Conservation (phyloP, 1,140 invertebrate species). For the Phymastichus coffea region DNA sequence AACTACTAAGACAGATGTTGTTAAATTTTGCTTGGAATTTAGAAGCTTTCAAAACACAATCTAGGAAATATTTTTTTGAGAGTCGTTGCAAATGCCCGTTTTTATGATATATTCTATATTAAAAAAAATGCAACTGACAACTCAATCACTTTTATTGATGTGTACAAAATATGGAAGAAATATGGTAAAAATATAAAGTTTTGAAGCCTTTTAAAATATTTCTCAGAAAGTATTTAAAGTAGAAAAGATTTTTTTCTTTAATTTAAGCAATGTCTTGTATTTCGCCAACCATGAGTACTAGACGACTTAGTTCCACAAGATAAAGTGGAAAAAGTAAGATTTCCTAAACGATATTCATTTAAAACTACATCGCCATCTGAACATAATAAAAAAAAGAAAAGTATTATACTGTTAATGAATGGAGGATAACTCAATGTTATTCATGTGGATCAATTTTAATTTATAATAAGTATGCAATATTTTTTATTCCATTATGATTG, state of each 20-base stretch:
- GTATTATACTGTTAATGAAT: conserved; percentile 17
- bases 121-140: conserved; percentile 9
- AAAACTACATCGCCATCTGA: conserved; percentile 4
- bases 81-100: conserved; percentile 16
- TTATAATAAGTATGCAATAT: conserved; percentile 5
- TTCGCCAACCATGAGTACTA: neutral
- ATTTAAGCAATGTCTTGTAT: conserved; percentile 10
- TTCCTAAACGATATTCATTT: conserved; percentile 13
- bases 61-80: conserved; percentile 6
- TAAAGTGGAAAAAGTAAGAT: conserved; percentile 8
- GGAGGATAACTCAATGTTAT: neutral
- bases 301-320: neutral
- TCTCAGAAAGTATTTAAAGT: conserved; percentile 20
- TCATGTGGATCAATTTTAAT: conserved; percentile 12
- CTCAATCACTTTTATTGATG: conserved; percentile 17
- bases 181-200: conserved; percentile 4
- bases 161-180: conserved; percentile 19
- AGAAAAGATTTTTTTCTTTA: conserved; percentile 21
- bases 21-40: conserved; percentile 8
- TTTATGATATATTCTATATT: conserved; percentile 24
- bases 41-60: conserved; percentile 10
- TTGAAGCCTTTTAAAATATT: conserved; percentile 24
- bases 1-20: conserved; percentile 12
- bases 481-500: conserved; percentile 14
- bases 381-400: conserved; percentile 9